Evolutionary conservation across 2,113 vertebrate genomes (phyloP), one percentile per base, ranked within the genome.

Genomic region (Merops nubicus): DNA sequence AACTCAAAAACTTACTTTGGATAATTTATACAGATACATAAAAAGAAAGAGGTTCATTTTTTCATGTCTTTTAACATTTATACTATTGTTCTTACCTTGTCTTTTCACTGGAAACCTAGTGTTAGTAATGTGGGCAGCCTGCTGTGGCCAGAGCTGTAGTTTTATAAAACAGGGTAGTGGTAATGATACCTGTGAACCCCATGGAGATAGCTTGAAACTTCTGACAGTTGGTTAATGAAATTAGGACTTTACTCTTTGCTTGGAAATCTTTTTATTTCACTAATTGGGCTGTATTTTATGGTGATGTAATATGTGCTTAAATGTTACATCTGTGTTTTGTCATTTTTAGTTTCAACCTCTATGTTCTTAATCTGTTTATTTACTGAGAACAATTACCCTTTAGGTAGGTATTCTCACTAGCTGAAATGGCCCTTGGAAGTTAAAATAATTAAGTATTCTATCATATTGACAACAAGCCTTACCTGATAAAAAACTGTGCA

Each of bases 391-490:
- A 91, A 88, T 81, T 96, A 89, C 18, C 53, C 23, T 84, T 75
- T 79, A 79, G 40, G 36, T 67, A 78, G 43, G 62, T 76, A 91
- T 92, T 94, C 60, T 84, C 60, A 56, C 43, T 79, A 86, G 72
- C 53, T 65, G 67, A 94, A 88, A 76, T 56, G 38, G 38, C 43
- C 53, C 45, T 81, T 86, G 17, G 64, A 97, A 93, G 40, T 83
- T 86, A 85, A 94, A 95, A 90, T 51, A 96, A 91, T 84, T 57
- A 92, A 83, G 38, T 85, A 73, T 93, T 94, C 57, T 90, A 78
- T 96, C 88, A 94, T 69, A 93, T 29, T 91, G 69, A 85, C 85
- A 92, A 69, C 14, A 91, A 70, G 51, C 62, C 62, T 38, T 84
- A 94, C 59, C 53, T 77, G 42, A 74, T 77, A 94, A 89, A 91